These are phyloP conservation scores for Syrista parreyssii DNA, from an alignment of 2,888 invertebrate species.

Conservation along the genomic window DNA sequence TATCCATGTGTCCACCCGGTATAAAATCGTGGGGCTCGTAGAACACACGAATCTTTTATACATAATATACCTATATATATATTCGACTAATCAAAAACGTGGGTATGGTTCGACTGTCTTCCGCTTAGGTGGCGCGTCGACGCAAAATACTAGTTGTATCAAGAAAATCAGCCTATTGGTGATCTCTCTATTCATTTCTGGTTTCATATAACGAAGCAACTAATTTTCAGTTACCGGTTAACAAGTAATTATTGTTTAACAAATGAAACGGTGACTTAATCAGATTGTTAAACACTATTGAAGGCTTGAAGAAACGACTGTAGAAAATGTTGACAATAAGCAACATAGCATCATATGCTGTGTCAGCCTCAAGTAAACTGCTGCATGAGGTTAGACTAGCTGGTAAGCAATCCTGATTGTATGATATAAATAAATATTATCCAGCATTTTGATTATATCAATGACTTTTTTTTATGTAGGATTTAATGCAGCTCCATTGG, in stretches of 20 bases:
- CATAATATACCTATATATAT: too few species aligned
- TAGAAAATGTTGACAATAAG: not conserved
- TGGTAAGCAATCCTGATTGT: not conserved
- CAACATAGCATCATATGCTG: not conserved
- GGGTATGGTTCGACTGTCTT: too few species aligned
- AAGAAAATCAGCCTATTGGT: too few species aligned
- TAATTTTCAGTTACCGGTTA: not conserved
- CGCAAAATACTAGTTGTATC: too few species aligned
- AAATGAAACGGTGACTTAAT: not conserved
- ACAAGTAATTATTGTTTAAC: not conserved
- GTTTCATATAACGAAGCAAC: not conserved
- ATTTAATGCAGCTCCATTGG: constrained; percentile 3
- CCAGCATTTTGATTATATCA: constrained; percentile 19
- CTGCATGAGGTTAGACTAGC: not conserved
- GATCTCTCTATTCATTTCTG: too few species aligned
- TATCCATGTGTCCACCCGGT: too few species aligned
- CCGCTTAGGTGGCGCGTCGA: too few species aligned
- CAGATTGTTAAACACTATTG: not conserved
- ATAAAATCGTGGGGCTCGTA: too few species aligned
- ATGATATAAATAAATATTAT: constrained; percentile 5
- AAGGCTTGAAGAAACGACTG: not conserved
- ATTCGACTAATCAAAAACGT: too few species aligned
- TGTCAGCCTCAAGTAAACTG: not conserved
- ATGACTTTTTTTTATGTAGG: constrained; percentile 1
- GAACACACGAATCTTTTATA: too few species aligned